phyloP scores from a whole-genome alignment of 2,113 vertebrate species.

The Dasyurus viverrinus region DNA sequence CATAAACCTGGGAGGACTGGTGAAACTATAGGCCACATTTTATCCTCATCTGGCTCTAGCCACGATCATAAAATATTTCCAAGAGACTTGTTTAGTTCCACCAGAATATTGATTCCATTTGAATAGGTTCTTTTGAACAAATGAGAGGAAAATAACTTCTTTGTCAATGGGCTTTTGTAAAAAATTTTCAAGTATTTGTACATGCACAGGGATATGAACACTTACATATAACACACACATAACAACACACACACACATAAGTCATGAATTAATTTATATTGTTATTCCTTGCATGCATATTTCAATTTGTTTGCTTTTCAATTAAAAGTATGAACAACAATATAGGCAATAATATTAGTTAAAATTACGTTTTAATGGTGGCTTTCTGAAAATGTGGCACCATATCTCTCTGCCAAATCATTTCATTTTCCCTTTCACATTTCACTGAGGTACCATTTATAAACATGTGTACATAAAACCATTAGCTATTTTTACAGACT shows the following conservation, averaged over 20 bases:
- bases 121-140: conserved; percentile 39
- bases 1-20: conserved; percentile 52
- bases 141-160: conserved; percentile 17
- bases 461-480: neutral
- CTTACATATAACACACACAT: too few species aligned
- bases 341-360: neutral
- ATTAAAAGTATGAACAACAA: conserved; percentile 18
- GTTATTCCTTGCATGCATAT: neutral
- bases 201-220: neutral
- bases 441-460: neutral
- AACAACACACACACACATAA: neutral
- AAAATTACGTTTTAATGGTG: neutral
- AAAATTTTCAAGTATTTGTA: conserved; percentile 1
- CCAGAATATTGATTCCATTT: neutral
- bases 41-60: conserved; percentile 41
- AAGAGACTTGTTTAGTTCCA: conserved; percentile 48
- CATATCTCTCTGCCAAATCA: neutral
- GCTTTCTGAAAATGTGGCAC: conserved; percentile 7
- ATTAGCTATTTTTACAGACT: neutral
- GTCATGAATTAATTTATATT: neutral
- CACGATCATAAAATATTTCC: conserved; percentile 33
- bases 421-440: neutral
- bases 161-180: neutral
- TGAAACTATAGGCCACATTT: conserved; percentile 29
- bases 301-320: neutral